phyloP scores from a whole-genome alignment of 2,888 invertebrate species.

The Deroplatys truncata region DNA sequence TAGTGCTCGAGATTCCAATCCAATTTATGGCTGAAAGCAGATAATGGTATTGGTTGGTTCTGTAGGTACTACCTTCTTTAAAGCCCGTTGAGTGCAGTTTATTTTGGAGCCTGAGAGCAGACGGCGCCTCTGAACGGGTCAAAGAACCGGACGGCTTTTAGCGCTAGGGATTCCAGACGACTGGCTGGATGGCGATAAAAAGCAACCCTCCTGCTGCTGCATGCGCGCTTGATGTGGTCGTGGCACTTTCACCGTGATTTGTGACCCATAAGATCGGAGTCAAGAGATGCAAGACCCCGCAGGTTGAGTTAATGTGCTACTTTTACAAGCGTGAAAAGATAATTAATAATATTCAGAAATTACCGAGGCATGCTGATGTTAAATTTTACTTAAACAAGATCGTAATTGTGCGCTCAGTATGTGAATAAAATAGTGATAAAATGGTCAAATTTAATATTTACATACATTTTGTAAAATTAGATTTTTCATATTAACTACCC shows the following conservation, averaged over 20 bases:
- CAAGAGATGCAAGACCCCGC: too few species aligned
- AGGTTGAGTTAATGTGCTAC: too few species aligned
- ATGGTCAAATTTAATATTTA: too few species aligned
- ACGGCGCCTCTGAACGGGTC: background rate
- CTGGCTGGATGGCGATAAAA: background rate
- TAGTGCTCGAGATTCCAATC: background rate
- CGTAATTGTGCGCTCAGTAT: too few species aligned
- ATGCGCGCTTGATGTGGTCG: background rate
- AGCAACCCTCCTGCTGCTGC: background rate
- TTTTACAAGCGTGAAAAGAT: too few species aligned
- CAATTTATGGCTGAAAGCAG: background rate
- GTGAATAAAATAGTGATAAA: too few species aligned
- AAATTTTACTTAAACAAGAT: too few species aligned
- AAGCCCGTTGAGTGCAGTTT: background rate
- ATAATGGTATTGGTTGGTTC: background rate
- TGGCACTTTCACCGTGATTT: background rate
- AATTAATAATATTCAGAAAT: too few species aligned
- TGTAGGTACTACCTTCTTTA: background rate
- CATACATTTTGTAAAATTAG: too few species aligned
- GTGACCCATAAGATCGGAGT: too few species aligned
- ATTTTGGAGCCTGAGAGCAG: background rate
- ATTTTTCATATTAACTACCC: too few species aligned
- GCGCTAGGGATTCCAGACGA: background rate
- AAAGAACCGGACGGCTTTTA: background rate
- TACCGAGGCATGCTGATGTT: too few species aligned